Evolutionary conservation across 2,797 vertebrate genomes (phyloP), one percentile per base, ranked within the genome.

Genomic region (Salmo trutta): DNA sequence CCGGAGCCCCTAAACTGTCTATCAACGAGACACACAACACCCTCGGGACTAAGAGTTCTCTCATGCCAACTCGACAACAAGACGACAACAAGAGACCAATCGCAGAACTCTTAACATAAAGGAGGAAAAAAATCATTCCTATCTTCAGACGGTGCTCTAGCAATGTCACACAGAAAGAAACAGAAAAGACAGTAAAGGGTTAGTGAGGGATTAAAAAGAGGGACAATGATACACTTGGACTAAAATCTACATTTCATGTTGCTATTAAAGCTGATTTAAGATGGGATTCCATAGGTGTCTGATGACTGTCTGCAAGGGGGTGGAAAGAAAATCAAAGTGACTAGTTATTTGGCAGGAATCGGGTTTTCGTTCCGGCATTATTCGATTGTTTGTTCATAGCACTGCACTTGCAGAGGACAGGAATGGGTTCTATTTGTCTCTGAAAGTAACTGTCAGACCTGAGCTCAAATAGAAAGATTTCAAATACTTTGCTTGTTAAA

Each of bases 281-380:
- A 68, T 84, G 81, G 80, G 86, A 87, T 88, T 77, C 86, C 75
- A 80, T 59, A 74, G 66, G 75, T 77, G 74, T 67, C 70, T 71
- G 52, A 51, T 29, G 59, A 77, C 54, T 80, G 81, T 85, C 77
- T 27, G 73, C 51, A 73, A 75, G 85, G 82, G 77, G 71, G 56
- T 81, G 81, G 85, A 84, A 82, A 77, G 79, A 51, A 73, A 67
- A 91, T 74, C 76, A 81, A 93, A 90, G 90, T 93, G 90, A 91
- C 89, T 73, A 51, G 83, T 85, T 83, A 79, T 91, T 91, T 92
- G 91, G 90, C 91, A 92, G 92, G 91, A 89, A 88, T 88, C 89
- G 19, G 2, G 41, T 68, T 59, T 59, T 53, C 5, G 19, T 71
- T 16, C 14, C 52, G n/a, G 21, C 56, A 41, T 19, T 15, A 17